Percentiles rank a stretch among this genome's conserved stretches.
Evolutionary conservation across 1,140 invertebrate species (phyloP).

Genomic region (Drosophila nikananu): DNA sequence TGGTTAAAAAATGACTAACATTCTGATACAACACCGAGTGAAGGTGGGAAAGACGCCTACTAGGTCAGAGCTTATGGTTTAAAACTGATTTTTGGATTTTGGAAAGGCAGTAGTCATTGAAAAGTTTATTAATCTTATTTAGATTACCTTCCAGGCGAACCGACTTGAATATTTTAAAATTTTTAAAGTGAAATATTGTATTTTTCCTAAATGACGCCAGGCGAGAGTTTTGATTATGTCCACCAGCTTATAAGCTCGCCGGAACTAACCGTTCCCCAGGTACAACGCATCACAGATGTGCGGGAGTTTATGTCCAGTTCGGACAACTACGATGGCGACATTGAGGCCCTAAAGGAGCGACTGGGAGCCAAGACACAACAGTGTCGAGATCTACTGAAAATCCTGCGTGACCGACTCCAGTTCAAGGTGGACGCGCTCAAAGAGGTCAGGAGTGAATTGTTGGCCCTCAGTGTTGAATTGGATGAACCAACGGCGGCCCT

Average conservation of each 20-base stretch:
- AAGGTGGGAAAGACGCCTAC: not conserved
- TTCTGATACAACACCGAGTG: not conserved
- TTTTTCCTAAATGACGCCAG: not conserved
- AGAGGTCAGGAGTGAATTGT: slow-evolving; percentile 39
- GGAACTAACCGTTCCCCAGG: slow-evolving; percentile 27
- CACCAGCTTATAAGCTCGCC: not conserved
- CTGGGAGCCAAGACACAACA: slow-evolving; percentile 15
- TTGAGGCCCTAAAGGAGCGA: slow-evolving; percentile 1
- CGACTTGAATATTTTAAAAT: too few relatives aligned
- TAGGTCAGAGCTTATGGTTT: not conserved
- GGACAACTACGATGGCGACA: slow-evolving; percentile 16
- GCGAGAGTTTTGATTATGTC: not conserved
- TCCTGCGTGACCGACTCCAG: slow-evolving; percentile 14
- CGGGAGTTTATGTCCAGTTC: slow-evolving; percentile 39
- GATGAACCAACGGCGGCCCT: not conserved
- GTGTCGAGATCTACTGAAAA: slow-evolving; percentile 23
- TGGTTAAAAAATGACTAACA: slow-evolving; percentile 1
- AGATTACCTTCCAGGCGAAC: too few relatives aligned
- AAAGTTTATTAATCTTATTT: not conserved
- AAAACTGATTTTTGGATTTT: not conserved
- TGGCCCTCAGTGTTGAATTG: slow-evolving; percentile 29
- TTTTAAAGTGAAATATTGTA: not conserved
- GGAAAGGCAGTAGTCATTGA: not conserved
- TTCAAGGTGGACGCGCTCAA: slow-evolving; percentile 17
- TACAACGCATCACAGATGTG: slow-evolving; percentile 25